phyloP scores from a whole-genome alignment of 2,888 invertebrate species.

The Molorchus minor region DNA sequence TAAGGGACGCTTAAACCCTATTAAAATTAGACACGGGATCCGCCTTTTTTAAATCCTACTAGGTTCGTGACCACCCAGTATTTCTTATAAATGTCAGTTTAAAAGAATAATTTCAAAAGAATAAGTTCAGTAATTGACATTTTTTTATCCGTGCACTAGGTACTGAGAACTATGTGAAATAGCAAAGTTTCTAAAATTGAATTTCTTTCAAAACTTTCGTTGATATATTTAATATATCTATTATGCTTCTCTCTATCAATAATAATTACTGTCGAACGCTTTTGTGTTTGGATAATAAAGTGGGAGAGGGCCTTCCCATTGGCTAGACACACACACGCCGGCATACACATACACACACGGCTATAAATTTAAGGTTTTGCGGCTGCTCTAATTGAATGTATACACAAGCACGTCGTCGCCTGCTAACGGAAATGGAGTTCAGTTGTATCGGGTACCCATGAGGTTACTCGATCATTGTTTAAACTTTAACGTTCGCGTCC shows the following conservation, averaged over 20 bases:
- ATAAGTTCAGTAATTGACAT: too few species aligned
- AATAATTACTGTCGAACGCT: background rate
- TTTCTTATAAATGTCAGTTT: too few species aligned
- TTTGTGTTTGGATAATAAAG: conserved; percentile 13
- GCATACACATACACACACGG: conserved; percentile 26
- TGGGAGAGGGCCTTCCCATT: conserved; percentile 6
- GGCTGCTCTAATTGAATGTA: conserved; percentile 39
- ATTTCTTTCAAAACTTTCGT: conserved; percentile 14
- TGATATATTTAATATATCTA: too few species aligned
- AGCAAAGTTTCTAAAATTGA: too few species aligned
- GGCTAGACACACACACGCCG: conserved; percentile 21
- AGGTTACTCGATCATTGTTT: conserved; percentile 54
- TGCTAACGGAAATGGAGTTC: conserved; percentile 48
- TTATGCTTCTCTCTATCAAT: too few species aligned
- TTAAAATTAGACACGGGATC: too few species aligned
- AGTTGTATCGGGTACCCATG: conserved; percentile 47
- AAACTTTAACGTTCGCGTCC: conserved; percentile 46
- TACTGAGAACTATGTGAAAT: too few species aligned
- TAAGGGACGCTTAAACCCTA: too few species aligned
- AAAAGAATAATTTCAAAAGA: too few species aligned
- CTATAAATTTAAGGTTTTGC: conserved; percentile 37
- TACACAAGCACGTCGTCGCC: conserved; percentile 37
- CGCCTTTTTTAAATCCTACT: too few species aligned
- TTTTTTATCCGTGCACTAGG: too few species aligned
- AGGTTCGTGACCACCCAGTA: too few species aligned